Evolutionary conservation across 2,888 invertebrate species (phyloP), one percentile per base, ranked within the genome.

Genomic region (Barypeithes pellucidus): DNA sequence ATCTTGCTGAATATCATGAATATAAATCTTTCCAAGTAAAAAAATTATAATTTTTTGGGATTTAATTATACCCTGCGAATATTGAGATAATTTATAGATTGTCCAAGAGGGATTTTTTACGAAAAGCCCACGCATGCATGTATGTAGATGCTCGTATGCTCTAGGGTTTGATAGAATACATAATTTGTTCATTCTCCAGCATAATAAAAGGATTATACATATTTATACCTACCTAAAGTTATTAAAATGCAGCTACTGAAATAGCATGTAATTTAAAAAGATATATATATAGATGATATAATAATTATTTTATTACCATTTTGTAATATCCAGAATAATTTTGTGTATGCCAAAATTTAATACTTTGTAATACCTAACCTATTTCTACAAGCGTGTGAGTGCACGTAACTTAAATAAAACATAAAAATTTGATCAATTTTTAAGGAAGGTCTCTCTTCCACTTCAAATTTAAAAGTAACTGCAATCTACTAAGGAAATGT

Each of bases 51-150:
- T 72, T 72, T 72, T 72, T 72, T 43, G 59, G 57, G 54, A 72
- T 72, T 72, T 72, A 72, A 72, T 72, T 72, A 72, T 66, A 72
- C 52, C 43, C 61, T 50, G 50, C 41, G 47, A 66, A 59, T 60
- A 59, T 66, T 66, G 66, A 41, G 59, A 67, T 72, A 72, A 72
- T 72, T 72, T 72, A 72, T 72, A 60, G 72, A 72, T 72, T 72
- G 72, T 72, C 72, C 63, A 72, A 33, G 57, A 57, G 33, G 65
- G 63, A 20, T 67, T 47, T 43, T 67, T 66, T 66, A 33, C 52
- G 54, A 52, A 22, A 52, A 54, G 52, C 65, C 65, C 65, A 66
- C 65, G 65, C 65, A 66, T 66, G 65, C 65, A 66, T 54, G 65
- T 54, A 66, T 66, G 65, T 66, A 66, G 41, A 66, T 66, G 54